Base-by-base conservation (phyloP, 2,797 vertebrate genomes). In the Peromyscus nudipes region DNA sequence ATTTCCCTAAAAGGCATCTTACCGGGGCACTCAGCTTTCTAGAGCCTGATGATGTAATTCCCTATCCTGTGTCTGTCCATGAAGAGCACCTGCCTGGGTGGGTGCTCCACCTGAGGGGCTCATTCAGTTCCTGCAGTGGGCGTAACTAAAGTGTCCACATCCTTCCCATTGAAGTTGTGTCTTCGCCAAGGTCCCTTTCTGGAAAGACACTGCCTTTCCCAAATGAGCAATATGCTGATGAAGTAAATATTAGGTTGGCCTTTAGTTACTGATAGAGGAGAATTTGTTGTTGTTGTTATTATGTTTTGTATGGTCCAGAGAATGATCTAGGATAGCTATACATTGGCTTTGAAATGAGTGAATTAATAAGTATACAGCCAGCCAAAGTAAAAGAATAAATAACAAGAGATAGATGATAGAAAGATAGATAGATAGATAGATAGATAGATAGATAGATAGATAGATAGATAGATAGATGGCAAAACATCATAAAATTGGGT, bases 191-290 rank as follows among this genome's bases (percentile, higher is more conserved):
- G 43, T 31, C 37, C 83, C 34, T 82, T 92, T 93, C 91, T 96
- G 65, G 60, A 89, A 92, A 96, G 76, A 84, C 27, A 55, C 14
- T 31, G 43, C 37, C 31, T 97, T 92, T n/a, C n/a, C 16, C 62
- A 92, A 80, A 64, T 69, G 87, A 86, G 87, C 37, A 89, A 85
- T 52, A 87, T 11, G 11, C 60, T 40, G 76, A 91, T 52, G 29
- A 89, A 3, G 46, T 40, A 77, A 86, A 76, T 60, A 46, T 88
- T 52, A n/a, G 84, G 19, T 55, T 81, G 34, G 25, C 79, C 64
- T 67, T 11, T 5, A 67, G 52, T 60, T 57, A 10, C 21, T 40
- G n/a, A 86, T 49, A 84, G 62, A 85, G 62, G 16, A 37, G n/a
- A 37, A 60, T 60, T 37, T 25, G 19, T 31, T 64, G n/a, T 29